A percentile compares a stretch with the other conserved stretches of the same genome.
These are phyloP conservation scores for Drosophila grimshawi DNA, from an alignment of 1,140 invertebrate genomes.

Conservation along the genomic window DNA sequence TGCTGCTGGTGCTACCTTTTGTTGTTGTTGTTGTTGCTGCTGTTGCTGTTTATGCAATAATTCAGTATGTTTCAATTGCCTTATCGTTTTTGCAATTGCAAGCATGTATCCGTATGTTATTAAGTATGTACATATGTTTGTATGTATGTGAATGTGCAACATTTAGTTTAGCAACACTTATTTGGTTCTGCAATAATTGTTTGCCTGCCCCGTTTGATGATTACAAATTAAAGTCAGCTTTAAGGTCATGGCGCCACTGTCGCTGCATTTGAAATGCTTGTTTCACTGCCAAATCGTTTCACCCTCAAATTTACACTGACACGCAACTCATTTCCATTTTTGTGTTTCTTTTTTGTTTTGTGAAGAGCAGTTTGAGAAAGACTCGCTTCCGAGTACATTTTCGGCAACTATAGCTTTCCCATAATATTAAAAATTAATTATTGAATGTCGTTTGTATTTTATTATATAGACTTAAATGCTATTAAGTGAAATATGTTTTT, in stretches of 20 bases:
- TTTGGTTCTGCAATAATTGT: conserved; percentile 16
- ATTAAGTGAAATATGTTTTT: too few relatives aligned
- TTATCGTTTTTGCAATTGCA: conserved; percentile 35
- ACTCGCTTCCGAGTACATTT: too few relatives aligned
- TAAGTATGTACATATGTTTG: not conserved
- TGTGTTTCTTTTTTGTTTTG: not conserved
- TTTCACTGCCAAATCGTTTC: conserved; percentile 46
- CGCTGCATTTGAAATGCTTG: conserved; percentile 66
- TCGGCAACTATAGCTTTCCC: too few relatives aligned
- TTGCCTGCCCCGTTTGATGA: conserved; percentile 44
- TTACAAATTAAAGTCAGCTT: conserved; percentile 43
- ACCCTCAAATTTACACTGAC: conserved; percentile 1
- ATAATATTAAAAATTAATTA: too few relatives aligned
- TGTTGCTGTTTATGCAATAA: conserved; percentile 43
- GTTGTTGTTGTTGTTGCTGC: conserved; percentile 26
- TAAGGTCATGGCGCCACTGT: conserved; percentile 59
- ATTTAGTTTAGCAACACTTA: not conserved
- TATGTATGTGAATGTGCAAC: not conserved
- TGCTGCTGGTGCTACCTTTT: conserved; percentile 25
- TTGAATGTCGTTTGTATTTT: too few relatives aligned
- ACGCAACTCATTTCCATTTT: not conserved
- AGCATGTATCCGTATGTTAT: not conserved
- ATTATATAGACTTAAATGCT: too few relatives aligned
- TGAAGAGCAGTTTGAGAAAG: too few relatives aligned
- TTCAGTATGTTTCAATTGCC: conserved; percentile 39